Conservation (phyloP, 2,113 vertebrate species). For the Heterotis niloticus region DNA sequence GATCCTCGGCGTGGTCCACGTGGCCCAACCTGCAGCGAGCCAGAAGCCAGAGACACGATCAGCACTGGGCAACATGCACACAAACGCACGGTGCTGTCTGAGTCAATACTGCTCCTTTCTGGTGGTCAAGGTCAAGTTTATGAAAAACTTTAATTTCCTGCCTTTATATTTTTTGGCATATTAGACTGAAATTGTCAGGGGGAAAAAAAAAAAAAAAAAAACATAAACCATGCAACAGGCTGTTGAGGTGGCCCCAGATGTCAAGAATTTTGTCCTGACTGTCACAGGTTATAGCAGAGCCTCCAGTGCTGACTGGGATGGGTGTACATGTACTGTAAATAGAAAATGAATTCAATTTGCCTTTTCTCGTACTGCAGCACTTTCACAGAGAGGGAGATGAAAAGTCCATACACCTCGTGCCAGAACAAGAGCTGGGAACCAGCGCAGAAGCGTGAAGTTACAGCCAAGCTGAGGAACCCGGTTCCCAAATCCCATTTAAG, state of each 20-base stretch:
- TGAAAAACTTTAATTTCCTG: not conserved
- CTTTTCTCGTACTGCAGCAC: too few relatives aligned
- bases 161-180: not conserved
- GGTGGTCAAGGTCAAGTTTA: not conserved
- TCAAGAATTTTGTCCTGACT: too few relatives aligned
- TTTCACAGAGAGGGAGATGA: too few relatives aligned
- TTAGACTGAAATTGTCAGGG: not conserved
- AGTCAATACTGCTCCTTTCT: not conserved
- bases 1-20: conserved; percentile 88
- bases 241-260: too few relatives aligned
- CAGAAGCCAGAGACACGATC: not conserved
- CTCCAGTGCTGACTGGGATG: too few relatives aligned
- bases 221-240: not conserved
- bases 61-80: not conserved
- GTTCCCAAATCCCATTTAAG: conserved; percentile 58
- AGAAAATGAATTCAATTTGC: too few relatives aligned
- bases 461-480: conserved; percentile 50
- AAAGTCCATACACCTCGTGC: too few relatives aligned
- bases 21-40: conserved; percentile 77
- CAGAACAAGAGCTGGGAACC: too few relatives aligned
- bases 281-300: too few relatives aligned
- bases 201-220: not conserved
- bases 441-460: not conserved
- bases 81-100: not conserved
- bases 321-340: too few relatives aligned